phyloP scores from a whole-genome alignment of 2,888 invertebrate species.

The Hypolimnas misippus region DNA sequence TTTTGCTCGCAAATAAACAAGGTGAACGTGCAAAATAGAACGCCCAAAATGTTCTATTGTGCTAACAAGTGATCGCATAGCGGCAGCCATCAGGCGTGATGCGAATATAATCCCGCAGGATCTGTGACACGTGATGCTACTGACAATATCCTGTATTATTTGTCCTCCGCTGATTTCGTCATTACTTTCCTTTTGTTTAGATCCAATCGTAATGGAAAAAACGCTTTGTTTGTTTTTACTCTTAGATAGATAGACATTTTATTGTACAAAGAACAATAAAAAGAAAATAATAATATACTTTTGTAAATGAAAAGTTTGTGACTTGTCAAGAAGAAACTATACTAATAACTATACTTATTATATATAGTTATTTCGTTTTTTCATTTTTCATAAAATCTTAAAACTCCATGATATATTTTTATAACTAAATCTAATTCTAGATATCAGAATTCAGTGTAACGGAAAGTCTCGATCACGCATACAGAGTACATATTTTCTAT shows the following conservation, averaged over 20 bases:
- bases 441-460: background rate
- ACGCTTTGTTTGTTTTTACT: background rate
- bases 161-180: background rate
- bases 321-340: no score
- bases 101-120: constrained; percentile 6
- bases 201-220: background rate
- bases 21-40: background rate
- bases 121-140: constrained; percentile 1
- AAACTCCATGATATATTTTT: no score
- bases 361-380: no score
- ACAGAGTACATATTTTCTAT: constrained; percentile 3
- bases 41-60: constrained; percentile 12
- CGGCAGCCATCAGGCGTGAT: constrained; percentile 7
- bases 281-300: no score
- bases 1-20: background rate
- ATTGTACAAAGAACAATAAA: no score
- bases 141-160: constrained; percentile 5
- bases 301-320: no score
- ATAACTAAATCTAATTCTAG: background rate
- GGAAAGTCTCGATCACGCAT: background rate
- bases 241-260: no score
- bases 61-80: constrained; percentile 5
- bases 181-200: background rate
- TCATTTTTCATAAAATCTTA: no score
- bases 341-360: no score